Conservation (phyloP, 1,140 invertebrate species). For the Dryas iulia region DNA sequence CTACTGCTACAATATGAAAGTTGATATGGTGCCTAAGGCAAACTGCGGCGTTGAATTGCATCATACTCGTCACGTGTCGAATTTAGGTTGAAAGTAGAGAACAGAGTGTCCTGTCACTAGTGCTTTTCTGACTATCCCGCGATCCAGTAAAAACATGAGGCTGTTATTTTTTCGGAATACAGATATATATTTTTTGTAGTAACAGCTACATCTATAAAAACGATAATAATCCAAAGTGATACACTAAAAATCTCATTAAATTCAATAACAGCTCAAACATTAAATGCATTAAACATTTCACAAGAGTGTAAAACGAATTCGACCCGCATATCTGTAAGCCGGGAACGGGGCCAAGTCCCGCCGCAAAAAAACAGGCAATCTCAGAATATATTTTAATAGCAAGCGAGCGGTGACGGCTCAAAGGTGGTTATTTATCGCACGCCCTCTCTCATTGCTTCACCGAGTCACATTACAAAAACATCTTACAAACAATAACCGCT, state of each 20-base stretch:
- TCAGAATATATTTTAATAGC: conserved; percentile 76
- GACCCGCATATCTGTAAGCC: conserved; percentile 45
- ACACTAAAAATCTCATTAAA: background rate
- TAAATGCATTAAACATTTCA: conserved; percentile 12
- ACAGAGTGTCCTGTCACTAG: too few relatives aligned
- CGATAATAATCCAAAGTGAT: background rate
- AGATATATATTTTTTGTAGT: background rate
- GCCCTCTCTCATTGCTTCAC: conserved; percentile 76
- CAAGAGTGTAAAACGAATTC: conserved; percentile 37
- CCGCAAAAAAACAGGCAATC: conserved; percentile 69
- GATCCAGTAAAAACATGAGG: too few relatives aligned
- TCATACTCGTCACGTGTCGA: too few relatives aligned
- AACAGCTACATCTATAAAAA: background rate
- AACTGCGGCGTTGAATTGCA: too few relatives aligned
- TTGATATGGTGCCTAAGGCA: too few relatives aligned
- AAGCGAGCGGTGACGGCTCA: conserved; percentile 72
- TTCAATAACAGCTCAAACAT: background rate
- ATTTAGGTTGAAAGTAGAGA: too few relatives aligned
- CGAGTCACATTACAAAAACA: conserved; percentile 56
- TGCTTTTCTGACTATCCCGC: too few relatives aligned
- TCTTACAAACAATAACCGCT: conserved; percentile 57
- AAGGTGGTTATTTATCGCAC: conserved; percentile 79
- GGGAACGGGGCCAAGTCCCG: conserved; percentile 51
- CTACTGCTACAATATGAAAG: too few relatives aligned
- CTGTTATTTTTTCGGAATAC: too few relatives aligned